These are phyloP conservation scores for Babylonia areolata DNA, from an alignment of 1,140 invertebrate genomes.

Conservation along the genomic window DNA sequence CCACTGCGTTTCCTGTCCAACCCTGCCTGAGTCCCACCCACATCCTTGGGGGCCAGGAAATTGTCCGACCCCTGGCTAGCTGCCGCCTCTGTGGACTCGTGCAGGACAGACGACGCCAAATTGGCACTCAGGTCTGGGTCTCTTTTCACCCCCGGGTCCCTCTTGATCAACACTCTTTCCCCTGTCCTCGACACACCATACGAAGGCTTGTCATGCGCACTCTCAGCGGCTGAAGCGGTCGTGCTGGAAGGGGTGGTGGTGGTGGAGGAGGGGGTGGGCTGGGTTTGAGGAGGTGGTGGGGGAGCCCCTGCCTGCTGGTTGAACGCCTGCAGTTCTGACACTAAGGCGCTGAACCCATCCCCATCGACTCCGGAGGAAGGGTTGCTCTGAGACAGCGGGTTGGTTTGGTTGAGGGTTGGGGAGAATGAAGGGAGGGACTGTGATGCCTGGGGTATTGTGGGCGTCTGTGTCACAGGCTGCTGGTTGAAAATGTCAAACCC, in stretches of 20 bases:
- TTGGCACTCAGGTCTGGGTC: conserved; percentile 8
- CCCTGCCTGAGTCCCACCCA: not conserved
- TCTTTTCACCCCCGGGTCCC: not conserved
- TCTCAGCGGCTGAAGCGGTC: not conserved
- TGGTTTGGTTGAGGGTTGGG: not conserved
- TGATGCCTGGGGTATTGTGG: not conserved
- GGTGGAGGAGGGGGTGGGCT: not conserved
- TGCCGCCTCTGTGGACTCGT: not conserved
- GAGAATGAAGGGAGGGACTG: not conserved
- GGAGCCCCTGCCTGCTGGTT: not conserved
- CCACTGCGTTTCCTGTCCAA: not conserved
- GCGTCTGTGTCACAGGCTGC: not conserved
- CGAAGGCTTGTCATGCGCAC: not conserved
- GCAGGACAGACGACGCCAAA: not conserved
- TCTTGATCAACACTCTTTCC: not conserved
- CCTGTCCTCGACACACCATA: not conserved
- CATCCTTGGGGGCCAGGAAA: not conserved
- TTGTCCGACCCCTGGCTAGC: not conserved
- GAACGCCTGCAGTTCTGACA: conserved; percentile 18
- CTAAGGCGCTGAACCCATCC: conserved; percentile 6
- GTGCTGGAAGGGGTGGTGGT: not conserved
- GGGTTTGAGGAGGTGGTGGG: not conserved
- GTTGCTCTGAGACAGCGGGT: not conserved
- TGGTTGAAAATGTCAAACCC: conserved; percentile 22
- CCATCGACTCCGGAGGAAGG: not conserved